phyloP scores from a whole-genome alignment of 2,797 vertebrate species.

The Spinus olivaceus region DNA sequence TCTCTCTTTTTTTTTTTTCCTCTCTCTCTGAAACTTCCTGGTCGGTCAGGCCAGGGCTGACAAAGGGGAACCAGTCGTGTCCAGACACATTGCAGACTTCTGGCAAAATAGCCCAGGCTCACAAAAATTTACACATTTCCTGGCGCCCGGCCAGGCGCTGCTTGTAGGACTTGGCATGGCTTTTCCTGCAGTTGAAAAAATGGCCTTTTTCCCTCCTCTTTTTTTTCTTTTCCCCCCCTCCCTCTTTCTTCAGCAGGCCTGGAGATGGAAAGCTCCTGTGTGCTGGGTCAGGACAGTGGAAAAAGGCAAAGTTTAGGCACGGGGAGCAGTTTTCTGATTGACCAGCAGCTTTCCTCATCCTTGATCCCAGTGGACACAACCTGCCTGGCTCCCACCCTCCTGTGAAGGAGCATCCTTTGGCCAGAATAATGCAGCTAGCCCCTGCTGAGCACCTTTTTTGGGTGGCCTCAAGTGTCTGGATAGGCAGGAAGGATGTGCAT shows the following conservation, averaged over 20 bases:
- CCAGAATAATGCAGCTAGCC: too few relatives aligned
- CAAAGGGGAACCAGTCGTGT: constrained; percentile 77
- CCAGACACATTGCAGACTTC: constrained; percentile 84
- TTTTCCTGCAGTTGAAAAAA: constrained; percentile 88
- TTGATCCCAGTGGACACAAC: background rate
- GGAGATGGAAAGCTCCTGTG: constrained; percentile 70
- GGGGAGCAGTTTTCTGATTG: constrained; percentile 55
- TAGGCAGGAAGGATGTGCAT: background rate
- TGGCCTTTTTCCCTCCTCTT: constrained; percentile 23
- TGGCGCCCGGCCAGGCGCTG: constrained; percentile 82
- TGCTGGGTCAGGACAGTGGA: constrained; percentile 79
- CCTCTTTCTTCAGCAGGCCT: constrained; percentile 55
- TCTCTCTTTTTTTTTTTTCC: background rate
- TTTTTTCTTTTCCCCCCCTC: rapidly evolving
- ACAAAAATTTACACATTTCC: constrained; percentile 82
- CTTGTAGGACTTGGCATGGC: constrained; percentile 86
- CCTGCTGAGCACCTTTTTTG: background rate
- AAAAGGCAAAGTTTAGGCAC: constrained; percentile 78
- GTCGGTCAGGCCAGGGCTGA: constrained; percentile 72
- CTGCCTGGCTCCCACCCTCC: background rate
- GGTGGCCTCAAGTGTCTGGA: background rate
- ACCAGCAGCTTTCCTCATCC: background rate
- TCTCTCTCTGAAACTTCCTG: constrained; percentile 69
- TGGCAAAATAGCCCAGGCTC: constrained; percentile 81
- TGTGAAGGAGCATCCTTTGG: background rate